Conservation (phyloP, 2,888 invertebrate genomes). For the Mimas tiliae region DNA sequence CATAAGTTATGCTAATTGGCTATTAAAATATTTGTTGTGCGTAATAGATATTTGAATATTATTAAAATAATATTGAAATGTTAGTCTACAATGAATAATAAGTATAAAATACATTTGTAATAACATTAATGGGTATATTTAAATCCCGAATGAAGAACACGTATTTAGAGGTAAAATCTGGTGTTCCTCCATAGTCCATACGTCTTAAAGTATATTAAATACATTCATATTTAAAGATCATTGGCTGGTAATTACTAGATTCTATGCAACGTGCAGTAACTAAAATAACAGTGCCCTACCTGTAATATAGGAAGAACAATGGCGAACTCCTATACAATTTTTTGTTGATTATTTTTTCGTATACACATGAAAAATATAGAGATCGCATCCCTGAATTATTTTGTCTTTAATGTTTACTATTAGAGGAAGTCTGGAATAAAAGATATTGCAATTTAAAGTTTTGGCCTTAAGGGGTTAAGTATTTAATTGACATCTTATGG, state of each 20-base stretch:
- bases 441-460: no score
- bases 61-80: conserved; percentile 2
- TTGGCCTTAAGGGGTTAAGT: no score
- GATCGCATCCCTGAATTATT: no score
- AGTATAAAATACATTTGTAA: background rate
- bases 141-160: background rate
- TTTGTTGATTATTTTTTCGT: no score
- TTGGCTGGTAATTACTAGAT: background rate
- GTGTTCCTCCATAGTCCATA: background rate
- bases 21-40: conserved; percentile 17
- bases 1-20: conserved; percentile 5
- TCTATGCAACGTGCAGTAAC: background rate
- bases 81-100: background rate
- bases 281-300: background rate
- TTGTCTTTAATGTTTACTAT: no score
- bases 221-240: background rate
- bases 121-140: background rate
- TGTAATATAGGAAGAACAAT: no score
- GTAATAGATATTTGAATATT: conserved; percentile 14
- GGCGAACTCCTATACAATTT: no score
- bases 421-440: no score
- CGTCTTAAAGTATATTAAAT: background rate
- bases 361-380: no score
- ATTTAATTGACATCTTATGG: no score
- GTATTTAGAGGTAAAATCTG: background rate